A percentile compares a stretch with the other conserved stretches of the same genome.
Conservation (phyloP, 2,888 invertebrate species). For the Ptychoptera contaminata region DNA sequence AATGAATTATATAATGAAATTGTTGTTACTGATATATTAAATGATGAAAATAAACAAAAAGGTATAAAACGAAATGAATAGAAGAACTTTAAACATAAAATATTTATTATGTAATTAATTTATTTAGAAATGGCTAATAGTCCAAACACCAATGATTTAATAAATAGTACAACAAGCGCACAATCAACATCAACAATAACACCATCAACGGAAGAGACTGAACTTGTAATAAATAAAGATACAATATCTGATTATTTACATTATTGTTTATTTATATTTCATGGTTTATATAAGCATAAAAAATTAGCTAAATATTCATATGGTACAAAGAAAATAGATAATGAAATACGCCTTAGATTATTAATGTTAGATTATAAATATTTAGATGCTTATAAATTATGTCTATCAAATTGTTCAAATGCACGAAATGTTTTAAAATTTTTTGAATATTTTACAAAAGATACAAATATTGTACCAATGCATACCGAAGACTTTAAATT, state of each 20-base stretch:
- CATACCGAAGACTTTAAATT: constrained; percentile 27
- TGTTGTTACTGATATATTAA: not conserved
- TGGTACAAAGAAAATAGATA: constrained; percentile 14
- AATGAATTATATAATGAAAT: constrained; percentile 3
- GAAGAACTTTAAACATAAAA: no score
- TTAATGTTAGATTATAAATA: constrained; percentile 30
- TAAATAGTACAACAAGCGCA: not conserved
- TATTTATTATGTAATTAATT: no score
- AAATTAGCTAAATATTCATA: constrained; percentile 23
- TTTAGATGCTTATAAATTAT: constrained; percentile 27
- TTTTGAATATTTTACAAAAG: constrained; percentile 32
- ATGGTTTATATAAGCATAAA: constrained; percentile 29
- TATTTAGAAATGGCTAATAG: not conserved
- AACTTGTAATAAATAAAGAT: not conserved
- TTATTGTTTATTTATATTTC: constrained; percentile 30
- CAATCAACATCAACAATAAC: not conserved
- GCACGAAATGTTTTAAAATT: constrained; percentile 25
- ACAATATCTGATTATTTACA: constrained; percentile 23
- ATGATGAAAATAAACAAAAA: not conserved
- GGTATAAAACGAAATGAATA: no score
- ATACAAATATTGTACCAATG: constrained; percentile 29
- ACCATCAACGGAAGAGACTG: not conserved
- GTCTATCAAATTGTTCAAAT: constrained; percentile 22
- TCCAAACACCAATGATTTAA: not conserved
- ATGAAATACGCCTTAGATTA: constrained; percentile 27